These are phyloP conservation scores for Carettochelys insculpta DNA, from an alignment of 2,113 vertebrate species.

Conservation along the genomic window DNA sequence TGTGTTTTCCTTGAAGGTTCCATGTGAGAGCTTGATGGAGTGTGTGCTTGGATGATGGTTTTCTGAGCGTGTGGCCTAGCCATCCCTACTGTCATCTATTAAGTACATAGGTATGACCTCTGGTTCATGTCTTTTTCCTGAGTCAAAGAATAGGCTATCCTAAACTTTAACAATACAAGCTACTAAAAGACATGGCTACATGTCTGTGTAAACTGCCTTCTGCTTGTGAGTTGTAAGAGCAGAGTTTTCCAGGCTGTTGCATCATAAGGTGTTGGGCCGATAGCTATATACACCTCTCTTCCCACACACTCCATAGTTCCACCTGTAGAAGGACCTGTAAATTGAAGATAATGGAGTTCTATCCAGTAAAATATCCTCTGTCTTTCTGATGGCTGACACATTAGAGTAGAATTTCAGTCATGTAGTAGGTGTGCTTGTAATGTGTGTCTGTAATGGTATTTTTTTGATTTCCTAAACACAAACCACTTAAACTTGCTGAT, in stretches of 20 bases:
- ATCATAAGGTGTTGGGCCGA: neutral
- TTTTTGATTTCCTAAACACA: neutral
- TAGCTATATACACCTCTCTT: neutral
- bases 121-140: fast-evolving
- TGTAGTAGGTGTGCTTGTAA: fast-evolving
- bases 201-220: neutral
- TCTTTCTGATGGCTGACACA: neutral
- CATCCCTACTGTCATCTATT: too few species aligned
- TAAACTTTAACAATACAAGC: too few species aligned
- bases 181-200: neutral
- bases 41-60: too few species aligned
- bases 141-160: neutral
- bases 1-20: too few species aligned
- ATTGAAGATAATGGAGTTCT: neutral
- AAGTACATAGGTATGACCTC: neutral
- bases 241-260: neutral
- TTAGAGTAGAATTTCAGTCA: neutral
- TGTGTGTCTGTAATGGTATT: neutral
- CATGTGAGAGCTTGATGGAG: too few species aligned
- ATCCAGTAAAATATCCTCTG: neutral
- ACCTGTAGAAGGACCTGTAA: neutral
- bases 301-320: neutral
- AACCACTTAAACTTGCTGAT: neutral
- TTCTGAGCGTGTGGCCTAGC: too few species aligned
- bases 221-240: neutral